Base-by-base conservation (phyloP, 2,113 vertebrate species). In the Neomonachus schauinslandi region DNA sequence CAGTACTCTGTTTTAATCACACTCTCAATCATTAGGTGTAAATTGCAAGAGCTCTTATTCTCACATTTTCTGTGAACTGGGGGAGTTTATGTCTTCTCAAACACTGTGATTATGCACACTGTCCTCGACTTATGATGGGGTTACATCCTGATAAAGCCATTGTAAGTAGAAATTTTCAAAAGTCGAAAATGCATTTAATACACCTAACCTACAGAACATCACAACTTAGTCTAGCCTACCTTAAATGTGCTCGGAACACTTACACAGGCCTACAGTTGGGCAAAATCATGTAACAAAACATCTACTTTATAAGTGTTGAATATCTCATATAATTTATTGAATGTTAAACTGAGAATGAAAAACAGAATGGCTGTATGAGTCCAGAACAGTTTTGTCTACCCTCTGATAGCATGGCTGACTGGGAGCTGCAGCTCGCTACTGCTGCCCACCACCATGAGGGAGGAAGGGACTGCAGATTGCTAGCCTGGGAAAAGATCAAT, bases 41-140 rank as follows among this genome's bases (percentile, higher is more conserved):
- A 88, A 87, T 74, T 84, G 96, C 84, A 86, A 93, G 84, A 86
- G 57, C 76, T 65, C 49, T 96, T 88, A 67, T 33, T 83, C 28
- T 92, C 82, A 92, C 24, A 86, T 88, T 95, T 49, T 74, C 84
- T 69, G 15, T 92, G 10, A 96, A 89, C 15, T n/a, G 65, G 15
- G 21, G 63, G 76, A 59, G 46, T 84, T 80, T 87, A 84, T 19
- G 74, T n/a, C 46, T 69, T 93, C 91, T 92, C 49, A 69, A 79
- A 84, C 85, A 61, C 49, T 87, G 9, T 92, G 61, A 85, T 53
- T 77, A 88, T 33, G 53, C 55, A 92, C 49, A 79, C 31, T 49
- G 18, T 79, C 76, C 31, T 53, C 33, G 2, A 33, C 76, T 79
- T 79, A 79, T 19, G 15, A 53, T 33, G 18, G 76, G 18, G 31